Evolutionary conservation across 2,113 vertebrate species (phyloP).

Genomic region (Galbula dea): DNA sequence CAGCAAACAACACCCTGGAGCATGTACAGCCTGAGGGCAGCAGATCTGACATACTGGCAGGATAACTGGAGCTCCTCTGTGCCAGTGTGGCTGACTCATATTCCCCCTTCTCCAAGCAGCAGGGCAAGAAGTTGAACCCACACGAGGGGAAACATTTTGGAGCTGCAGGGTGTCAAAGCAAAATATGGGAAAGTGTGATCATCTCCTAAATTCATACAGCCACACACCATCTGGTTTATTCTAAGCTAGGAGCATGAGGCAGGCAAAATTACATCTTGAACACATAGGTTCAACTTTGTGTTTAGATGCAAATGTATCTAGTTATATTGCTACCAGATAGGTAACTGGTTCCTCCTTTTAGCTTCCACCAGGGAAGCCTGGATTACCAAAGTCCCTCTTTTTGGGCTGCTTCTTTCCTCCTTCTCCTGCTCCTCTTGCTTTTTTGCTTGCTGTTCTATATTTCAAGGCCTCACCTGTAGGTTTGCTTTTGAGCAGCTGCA

Average conservation of each 20-base stretch:
- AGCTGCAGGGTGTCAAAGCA: background rate
- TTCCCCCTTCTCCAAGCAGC: background rate
- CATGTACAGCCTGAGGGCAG: background rate
- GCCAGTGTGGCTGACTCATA: background rate
- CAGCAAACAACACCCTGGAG: background rate
- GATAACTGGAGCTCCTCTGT: background rate
- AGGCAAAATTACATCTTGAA: background rate
- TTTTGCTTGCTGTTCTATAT: background rate
- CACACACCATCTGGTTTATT: background rate
- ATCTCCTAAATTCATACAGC: background rate
- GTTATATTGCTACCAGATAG: background rate
- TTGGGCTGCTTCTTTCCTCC: background rate
- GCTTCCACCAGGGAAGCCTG: background rate
- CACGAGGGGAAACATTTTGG: background rate
- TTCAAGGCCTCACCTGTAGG: rapidly evolving
- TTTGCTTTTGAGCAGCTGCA: background rate
- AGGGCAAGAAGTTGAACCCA: background rate
- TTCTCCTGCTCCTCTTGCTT: background rate
- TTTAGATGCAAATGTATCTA: background rate
- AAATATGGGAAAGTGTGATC: background rate
- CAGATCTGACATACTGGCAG: background rate
- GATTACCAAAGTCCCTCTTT: background rate
- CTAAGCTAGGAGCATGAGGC: background rate
- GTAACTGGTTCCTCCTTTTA: background rate
- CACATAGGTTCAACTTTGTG: background rate